Evolutionary conservation across 2,113 vertebrate genomes (phyloP), one percentile per base, ranked within the genome.

Genomic region (Pseudorasbora parva): DNA sequence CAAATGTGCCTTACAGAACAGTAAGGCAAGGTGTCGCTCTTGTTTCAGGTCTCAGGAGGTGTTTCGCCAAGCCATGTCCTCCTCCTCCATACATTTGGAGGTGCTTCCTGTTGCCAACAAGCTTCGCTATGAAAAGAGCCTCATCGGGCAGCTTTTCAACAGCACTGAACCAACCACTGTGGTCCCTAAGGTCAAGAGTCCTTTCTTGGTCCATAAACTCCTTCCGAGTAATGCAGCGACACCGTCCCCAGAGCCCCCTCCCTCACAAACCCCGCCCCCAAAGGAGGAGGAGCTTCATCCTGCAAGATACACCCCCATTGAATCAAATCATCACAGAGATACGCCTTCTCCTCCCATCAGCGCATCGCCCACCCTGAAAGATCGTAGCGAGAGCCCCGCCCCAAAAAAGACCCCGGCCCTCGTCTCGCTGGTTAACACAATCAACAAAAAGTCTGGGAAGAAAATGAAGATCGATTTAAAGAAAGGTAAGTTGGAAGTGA

Each of bases 381-480:
- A 90, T 45, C 83, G 82, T 49, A 92, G 88, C 17, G 89, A 93
- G 78, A 93, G 90, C 83, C 91, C 90, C 0, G 59, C 73, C 80
- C 7, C 81, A 37, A 92, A 87, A 81, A 94, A 91, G 73, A 88
- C 86, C 0, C 91, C 95, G 0, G 93, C 88, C 19, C 71, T 92
- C 1, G 91, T 93, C 5, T 89, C 92, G 1, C 85, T 95, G 69
- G 88, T 93, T 62, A 94, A 91, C 54, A 93, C 95, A 49, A 91
- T 93, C 54, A 94, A 77, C 92, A 97, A 93, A 91, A 98, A 93
- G 90, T 93, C 92, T 47, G 93, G 93, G 78, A 97, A 95, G 92
- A 97, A 91, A 92, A 91, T 96, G 81, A 96, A 95, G 86, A 96
- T 98, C 81, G 96, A 98, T 90, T 92, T 99, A 73, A 97, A 94